phyloP scores from a whole-genome alignment of 2,797 vertebrate species.

The Notolabrus celidotus region DNA sequence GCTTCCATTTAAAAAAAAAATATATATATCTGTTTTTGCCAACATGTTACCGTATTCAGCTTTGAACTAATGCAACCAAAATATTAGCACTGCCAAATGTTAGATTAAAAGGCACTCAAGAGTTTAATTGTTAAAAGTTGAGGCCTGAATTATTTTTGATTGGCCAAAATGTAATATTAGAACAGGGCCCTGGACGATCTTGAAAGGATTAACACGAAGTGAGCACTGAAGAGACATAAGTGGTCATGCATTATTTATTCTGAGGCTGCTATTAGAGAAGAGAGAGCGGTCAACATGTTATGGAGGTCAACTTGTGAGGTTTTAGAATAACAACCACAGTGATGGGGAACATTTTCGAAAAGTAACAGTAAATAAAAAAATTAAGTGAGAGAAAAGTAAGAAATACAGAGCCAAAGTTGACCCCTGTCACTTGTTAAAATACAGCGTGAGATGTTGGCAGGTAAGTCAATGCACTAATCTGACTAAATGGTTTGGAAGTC shows the following conservation, averaged over 20 bases:
- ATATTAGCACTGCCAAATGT: no score
- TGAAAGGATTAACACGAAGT: neutral
- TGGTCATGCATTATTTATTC: neutral
- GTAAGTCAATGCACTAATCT: no score
- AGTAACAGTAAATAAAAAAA: neutral
- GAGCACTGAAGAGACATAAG: neutral
- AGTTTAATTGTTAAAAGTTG: neutral
- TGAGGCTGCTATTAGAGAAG: neutral
- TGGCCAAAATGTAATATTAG: neutral
- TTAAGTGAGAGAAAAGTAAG: no score
- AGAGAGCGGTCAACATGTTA: neutral
- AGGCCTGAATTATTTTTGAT: no score
- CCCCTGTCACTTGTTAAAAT: neutral
- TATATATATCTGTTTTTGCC: no score
- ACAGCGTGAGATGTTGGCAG: no score
- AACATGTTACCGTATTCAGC: no score
- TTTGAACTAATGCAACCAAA: no score
- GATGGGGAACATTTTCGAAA: neutral
- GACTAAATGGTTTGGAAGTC: no score
- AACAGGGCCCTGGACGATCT: neutral
- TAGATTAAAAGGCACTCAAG: neutral
- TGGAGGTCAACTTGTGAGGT: neutral
- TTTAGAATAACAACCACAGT: neutral
- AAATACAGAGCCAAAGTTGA: neutral
- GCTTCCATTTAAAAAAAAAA: no score